A percentile compares a stretch with the other conserved stretches of the same genome.
phyloP scores from a whole-genome alignment of 1,140 invertebrate species.

The Agrilus planipennis region DNA sequence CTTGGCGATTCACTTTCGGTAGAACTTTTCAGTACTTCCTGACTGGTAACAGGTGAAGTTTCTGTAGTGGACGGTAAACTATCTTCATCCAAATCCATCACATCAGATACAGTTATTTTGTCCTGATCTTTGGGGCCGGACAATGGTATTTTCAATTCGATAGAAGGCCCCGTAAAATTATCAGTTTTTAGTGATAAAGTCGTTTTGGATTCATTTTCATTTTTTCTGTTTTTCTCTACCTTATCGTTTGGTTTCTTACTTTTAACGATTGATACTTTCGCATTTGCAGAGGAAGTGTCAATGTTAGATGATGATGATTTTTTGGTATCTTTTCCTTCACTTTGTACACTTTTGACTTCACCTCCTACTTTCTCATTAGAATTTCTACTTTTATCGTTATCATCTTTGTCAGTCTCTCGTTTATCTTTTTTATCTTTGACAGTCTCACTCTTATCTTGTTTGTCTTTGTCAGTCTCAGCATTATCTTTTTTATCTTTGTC shows the following conservation, averaged over 20 bases:
- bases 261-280: too few relatives aligned
- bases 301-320: too few relatives aligned
- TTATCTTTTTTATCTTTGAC: conserved; percentile 5
- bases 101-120: not conserved
- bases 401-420: conserved; percentile 1
- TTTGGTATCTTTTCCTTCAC: not conserved
- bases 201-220: not conserved
- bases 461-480: conserved; percentile 4
- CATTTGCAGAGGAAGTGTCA: too few relatives aligned
- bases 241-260: not conserved
- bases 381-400: conserved; percentile 9
- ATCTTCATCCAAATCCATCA: not conserved
- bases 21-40: not conserved
- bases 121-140: too few relatives aligned
- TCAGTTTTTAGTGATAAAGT: not conserved
- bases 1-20: conserved; percentile 2
- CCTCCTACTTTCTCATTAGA: not conserved
- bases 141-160: conserved; percentile 2
- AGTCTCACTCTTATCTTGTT: conserved; percentile 11
- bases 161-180: not conserved
- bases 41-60: not conserved
- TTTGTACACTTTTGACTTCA: conserved; percentile 1
- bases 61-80: not conserved
- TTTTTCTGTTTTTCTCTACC: not conserved
- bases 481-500: conserved; percentile 11